Evolutionary conservation across 2,888 invertebrate genomes (phyloP), one percentile per base, ranked within the genome.

Genomic region (Ectemnius lituratus): DNA sequence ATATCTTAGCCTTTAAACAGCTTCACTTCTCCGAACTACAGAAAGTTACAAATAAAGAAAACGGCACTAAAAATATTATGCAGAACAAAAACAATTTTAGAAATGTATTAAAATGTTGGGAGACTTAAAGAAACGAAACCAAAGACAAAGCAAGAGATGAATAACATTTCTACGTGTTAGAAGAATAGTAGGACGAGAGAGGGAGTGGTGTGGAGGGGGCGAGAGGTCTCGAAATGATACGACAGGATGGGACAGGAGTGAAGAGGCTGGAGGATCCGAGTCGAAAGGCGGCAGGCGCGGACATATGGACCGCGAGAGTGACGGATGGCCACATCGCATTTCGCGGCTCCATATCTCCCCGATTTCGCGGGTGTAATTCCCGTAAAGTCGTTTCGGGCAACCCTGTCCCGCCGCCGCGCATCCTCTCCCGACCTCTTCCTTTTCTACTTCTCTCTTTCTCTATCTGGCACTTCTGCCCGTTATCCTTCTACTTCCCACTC

Each of bases 241-340:
- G 37, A 37, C 37, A 37, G 37, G 37, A 37, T 37, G 37, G 37
- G 37, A 37, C 37, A 37, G 37, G 37, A 37, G 5, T 37, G 37
- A 37, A 56, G 62, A 71, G 49, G 58, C 18, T 37, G 49, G 67
- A n/a, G 23, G 49, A 59, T 20, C 16, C 46, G 28, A 62, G 62
- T 45, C 63, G 27, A n/a, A 59, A 65, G 62, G 77, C 76, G 70
- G 78, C 73, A 72, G 82, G 74, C 79, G 72, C 79, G 76, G 84
- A 85, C 83, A 84, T 78, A 82, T 82, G 83, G 81, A 81, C 84
- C 81, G 85, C 81, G 82, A 79, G 84, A 88, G 88, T 90, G 90
- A 90, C 90, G 89, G 90, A 90, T 90, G 89, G 86, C 88, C 87
- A 88, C 88, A 88, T 89, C 87, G 90, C 90, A 90, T 90, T 90